Conservation (phyloP, 2,888 invertebrate genomes). For the Ernsta delagoae region DNA sequence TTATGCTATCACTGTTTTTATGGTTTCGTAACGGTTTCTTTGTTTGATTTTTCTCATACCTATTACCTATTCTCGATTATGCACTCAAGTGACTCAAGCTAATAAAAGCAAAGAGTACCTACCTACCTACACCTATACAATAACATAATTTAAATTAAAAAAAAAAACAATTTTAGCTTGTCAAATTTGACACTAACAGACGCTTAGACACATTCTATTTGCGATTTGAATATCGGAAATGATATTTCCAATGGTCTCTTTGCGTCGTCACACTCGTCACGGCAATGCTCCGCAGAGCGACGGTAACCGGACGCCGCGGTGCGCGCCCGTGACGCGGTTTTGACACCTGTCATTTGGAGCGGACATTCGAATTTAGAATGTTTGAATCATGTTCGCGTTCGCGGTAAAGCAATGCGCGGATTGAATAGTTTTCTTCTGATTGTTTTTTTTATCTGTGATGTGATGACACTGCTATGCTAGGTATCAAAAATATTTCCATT, state of each 20-base stretch:
- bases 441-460: slow-evolving; percentile 27
- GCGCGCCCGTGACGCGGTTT: slow-evolving; percentile 73
- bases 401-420: slow-evolving; percentile 11
- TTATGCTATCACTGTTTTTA: too few relatives aligned
- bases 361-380: slow-evolving; percentile 79
- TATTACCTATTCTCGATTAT: too few relatives aligned
- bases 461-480: not conserved
- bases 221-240: slow-evolving; percentile 76
- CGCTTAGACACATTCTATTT: slow-evolving; percentile 47
- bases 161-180: slow-evolving; percentile 8
- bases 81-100: too few relatives aligned
- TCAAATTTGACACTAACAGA: slow-evolving; percentile 10
- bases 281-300: slow-evolving; percentile 65
- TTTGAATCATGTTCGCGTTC: slow-evolving; percentile 61
- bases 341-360: slow-evolving; percentile 80
- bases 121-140: too few relatives aligned
- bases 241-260: slow-evolving; percentile 68
- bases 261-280: slow-evolving; percentile 66
- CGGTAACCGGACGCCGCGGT: slow-evolving; percentile 83
- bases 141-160: not conserved
- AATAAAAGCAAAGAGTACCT: too few relatives aligned
- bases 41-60: too few relatives aligned
- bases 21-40: too few relatives aligned
- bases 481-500: too few relatives aligned
- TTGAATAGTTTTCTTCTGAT: slow-evolving; percentile 12